A percentile compares a stretch with the other conserved stretches of the same genome.
Conservation (phyloP, 2,797 vertebrate species). For the Cetoscarus ocellatus region DNA sequence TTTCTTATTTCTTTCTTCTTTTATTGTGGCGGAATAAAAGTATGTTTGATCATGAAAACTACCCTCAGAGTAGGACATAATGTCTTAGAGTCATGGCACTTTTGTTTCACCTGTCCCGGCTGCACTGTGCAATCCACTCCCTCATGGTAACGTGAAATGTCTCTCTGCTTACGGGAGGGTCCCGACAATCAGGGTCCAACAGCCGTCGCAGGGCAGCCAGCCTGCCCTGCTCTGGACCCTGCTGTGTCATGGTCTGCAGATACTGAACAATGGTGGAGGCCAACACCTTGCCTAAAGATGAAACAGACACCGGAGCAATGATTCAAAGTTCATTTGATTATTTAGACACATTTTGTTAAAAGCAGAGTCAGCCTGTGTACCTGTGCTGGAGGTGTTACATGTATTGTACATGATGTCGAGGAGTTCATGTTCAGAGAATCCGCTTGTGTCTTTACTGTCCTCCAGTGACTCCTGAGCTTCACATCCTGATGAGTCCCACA, state of each 20-base stretch:
- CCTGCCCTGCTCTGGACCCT: slow-evolving; percentile 75
- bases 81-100: neutral
- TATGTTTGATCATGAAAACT: neutral
- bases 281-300: slow-evolving; percentile 75
- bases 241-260: slow-evolving; percentile 79
- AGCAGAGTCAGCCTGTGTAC: slow-evolving; percentile 46
- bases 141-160: slow-evolving; percentile 81
- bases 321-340: neutral
- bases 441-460: slow-evolving; percentile 56
- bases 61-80: neutral
- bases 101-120: slow-evolving; percentile 73
- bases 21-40: neutral
- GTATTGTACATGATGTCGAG: slow-evolving; percentile 84
- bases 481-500: slow-evolving; percentile 56
- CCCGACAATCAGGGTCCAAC: slow-evolving; percentile 76
- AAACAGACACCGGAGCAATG: slow-evolving; percentile 7
- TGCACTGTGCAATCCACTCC: slow-evolving; percentile 82
- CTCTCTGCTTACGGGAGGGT: slow-evolving; percentile 77
- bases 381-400: slow-evolving; percentile 76
- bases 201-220: slow-evolving; percentile 68
- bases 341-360: slow-evolving; percentile 3
- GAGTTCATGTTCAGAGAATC: slow-evolving; percentile 84
- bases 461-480: slow-evolving; percentile 45
- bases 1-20: no score
- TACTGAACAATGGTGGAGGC: slow-evolving; percentile 80